Percentiles rank a stretch among this genome's conserved stretches.
phyloP scores from a whole-genome alignment of 1,140 invertebrate species.

The Drosophila simulans region DNA sequence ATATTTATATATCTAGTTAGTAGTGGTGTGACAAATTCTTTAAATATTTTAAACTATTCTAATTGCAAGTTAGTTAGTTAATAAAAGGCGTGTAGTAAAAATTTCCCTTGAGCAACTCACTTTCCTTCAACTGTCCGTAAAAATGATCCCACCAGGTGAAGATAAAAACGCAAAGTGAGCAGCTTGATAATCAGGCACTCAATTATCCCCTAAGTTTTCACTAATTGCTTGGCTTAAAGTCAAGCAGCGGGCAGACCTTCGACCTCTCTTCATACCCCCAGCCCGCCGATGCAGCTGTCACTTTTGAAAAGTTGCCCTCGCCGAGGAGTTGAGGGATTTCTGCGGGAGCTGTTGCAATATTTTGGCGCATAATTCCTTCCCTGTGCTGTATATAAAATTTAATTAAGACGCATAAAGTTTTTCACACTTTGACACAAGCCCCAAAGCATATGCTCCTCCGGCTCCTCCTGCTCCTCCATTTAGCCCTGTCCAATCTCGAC shows the following conservation, averaged over 20 bases:
- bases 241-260: conserved; percentile 44
- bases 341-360: conserved; percentile 50
- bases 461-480: background rate
- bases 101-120: conserved; percentile 4
- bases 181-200: conserved; percentile 61
- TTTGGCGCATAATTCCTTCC: conserved; percentile 58
- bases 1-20: no score
- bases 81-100: background rate
- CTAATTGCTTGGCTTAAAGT: conserved; percentile 75
- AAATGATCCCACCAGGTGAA: conserved; percentile 1
- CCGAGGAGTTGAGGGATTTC: conserved; percentile 36
- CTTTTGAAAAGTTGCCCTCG: conserved; percentile 73
- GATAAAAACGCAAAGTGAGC: conserved; percentile 29
- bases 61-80: no score
- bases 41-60: no score
- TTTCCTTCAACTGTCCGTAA: background rate
- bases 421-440: conserved; percentile 80
- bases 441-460: conserved; percentile 65
- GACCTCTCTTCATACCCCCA: background rate
- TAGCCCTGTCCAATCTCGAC: conserved; percentile 41
- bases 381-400: conserved; percentile 73
- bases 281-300: conserved; percentile 69
- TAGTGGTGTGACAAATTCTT: no score
- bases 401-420: conserved; percentile 82
- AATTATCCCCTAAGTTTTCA: conserved; percentile 61